Evolutionary conservation across 2,888 invertebrate genomes (phyloP), one percentile per base, ranked within the genome.

Genomic region (Balanococcus diminutus): DNA sequence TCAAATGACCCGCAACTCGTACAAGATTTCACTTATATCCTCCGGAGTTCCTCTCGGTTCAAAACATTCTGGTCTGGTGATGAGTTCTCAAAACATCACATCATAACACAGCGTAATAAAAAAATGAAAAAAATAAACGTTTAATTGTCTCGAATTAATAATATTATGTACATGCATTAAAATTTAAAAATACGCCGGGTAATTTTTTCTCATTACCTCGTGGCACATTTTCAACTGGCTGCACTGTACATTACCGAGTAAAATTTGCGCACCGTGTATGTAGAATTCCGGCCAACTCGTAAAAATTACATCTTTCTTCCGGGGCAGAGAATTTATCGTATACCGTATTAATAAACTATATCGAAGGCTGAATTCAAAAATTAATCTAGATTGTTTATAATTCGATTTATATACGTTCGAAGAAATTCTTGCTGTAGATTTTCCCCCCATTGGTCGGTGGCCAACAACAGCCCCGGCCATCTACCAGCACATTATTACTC

Each of bases 371-470:
- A 28, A 67, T 36, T 36, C 11, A 28, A 79, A 79, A 79, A 79
- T 79, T 79, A 79, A 79, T 79, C 75, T 36, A n/a, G 75, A 79
- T 79, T 79, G 75, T 79, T 79, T 79, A 79, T n/a, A 72, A 32
- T 79, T 79, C 75, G 75, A 79, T 72, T 72, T 72, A 72, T 31
- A 31, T 31, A 31, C 8, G 56, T 22, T 56, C 56, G 28, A 16
- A 67, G 28, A 67, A 67, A 67, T 79, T 19, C 75, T 16, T 19
- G 11, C 4, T n/a, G 14, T 28, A 14, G 25, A 14, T 19, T 79
- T 79, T 56, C 22, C 19, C 19, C 22, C 56, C 72, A 1, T 79
- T 79, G 75, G 75, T 36, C 75, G 19, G 9, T 36, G 32, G 75
- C 75, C 75, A 79, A 36, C 32, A 36, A 36, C 31, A 8, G 22